Base-by-base conservation (phyloP, 2,797 vertebrate species). In the Chromobotia macracanthus region DNA sequence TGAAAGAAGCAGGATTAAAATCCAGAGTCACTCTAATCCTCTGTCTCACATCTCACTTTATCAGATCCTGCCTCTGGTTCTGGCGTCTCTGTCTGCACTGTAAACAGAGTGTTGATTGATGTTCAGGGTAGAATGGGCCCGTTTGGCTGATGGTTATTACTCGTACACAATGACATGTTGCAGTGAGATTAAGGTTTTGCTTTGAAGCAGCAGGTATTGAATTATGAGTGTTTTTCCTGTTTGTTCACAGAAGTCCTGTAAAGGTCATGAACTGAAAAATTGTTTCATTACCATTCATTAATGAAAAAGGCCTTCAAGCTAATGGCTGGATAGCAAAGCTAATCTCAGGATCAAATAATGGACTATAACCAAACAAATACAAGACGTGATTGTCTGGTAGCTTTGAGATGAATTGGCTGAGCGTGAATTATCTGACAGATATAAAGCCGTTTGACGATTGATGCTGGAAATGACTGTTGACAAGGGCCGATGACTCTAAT, bases 221-320 rank as follows among this genome's bases (percentile, higher is more conserved):
- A 72, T 80, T 64, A 79, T 74, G n/a, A 56, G 48, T 71, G 21
- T 55, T 69, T 72, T 56, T 48, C 55, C 68, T 67, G 28, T 83
- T 78, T 80, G 56, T 74, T 21, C 11, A 38, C 48, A 23, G 53
- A 11, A 82, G 68, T 58, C 41, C 12, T 23, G 35, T 72, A 86
- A 87, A 87, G 79, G 84, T 84, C 67, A 84, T 19, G 72, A 83
- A 83, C 80, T 84, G 73, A 86, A 88, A 88, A 84, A 88, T 81
- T 23, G 80, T 46, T 56, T 75, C 56, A 82, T 87, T 82, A 86
- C 72, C 76, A 64, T 83, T 82, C 72, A 66, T 70, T 86, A 81
- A 84, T 82, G 69, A 69, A 84, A 87, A 66, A 80, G 66, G 60
- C 80, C 55, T 55, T 61, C 41, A 60, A 5, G 58, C 72, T 46